Evolutionary conservation across 1,140 invertebrate genomes (phyloP).

Genomic region (Monomorium pharaonis): DNA sequence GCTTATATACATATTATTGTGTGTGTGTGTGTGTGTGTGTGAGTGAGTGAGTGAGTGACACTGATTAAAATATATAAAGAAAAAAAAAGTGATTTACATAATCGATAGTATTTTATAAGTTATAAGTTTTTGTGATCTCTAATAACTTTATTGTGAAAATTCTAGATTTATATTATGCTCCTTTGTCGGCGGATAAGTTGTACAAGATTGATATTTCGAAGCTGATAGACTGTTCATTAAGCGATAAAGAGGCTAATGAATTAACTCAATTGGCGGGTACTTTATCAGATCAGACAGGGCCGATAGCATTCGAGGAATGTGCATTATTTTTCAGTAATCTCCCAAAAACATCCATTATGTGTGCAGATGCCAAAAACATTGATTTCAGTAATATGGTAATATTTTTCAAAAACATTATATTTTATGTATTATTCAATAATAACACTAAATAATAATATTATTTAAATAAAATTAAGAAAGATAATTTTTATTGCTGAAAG

Average conservation of each 20-base stretch:
- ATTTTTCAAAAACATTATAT: neutral
- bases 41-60: no score
- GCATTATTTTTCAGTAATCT: conserved; percentile 1
- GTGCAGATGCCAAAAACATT: neutral
- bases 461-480: no score
- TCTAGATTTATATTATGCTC: conserved; percentile 1
- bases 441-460: no score
- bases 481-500: no score
- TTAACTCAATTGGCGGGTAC: neutral
- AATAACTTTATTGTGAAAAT: neutral
- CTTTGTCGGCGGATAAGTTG: neutral
- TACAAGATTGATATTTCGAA: neutral
- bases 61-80: no score
- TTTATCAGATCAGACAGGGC: neutral
- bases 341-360: neutral
- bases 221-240: neutral
- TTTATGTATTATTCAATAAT: no score
- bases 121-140: no score
- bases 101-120: no score
- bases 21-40: no score
- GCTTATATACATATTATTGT: no score
- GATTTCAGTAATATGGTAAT: neutral
- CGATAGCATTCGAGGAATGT: neutral
- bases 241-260: neutral
- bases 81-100: no score